Conservation (phyloP, 2,797 vertebrate genomes). For the Alectoris magna region DNA sequence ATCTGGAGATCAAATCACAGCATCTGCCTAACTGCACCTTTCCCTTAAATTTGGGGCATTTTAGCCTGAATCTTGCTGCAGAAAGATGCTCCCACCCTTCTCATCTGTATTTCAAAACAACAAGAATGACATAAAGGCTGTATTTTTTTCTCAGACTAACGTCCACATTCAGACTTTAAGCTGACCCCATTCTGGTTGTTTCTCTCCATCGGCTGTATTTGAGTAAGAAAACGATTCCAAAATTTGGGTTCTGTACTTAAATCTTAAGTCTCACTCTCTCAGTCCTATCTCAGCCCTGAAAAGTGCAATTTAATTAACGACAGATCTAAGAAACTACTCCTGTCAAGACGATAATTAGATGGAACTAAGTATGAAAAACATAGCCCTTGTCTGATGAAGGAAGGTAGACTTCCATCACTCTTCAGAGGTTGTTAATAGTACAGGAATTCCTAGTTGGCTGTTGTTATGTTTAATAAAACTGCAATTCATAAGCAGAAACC, state of each 20-base stretch:
- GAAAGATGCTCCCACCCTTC: neutral
- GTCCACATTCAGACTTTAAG: neutral
- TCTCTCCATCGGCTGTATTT: neutral
- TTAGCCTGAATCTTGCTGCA: neutral
- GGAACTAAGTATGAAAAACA: neutral
- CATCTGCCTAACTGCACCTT: neutral
- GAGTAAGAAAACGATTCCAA: neutral
- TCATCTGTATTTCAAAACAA: neutral
- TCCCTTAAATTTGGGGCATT: neutral
- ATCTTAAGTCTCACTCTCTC: neutral
- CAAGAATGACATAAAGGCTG: neutral
- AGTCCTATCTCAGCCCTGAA: neutral
- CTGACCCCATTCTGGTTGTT: neutral
- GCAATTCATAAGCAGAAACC: neutral
- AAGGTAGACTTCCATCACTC: neutral
- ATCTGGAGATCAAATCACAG: neutral
- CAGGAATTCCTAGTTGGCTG: neutral
- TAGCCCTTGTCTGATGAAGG: neutral
- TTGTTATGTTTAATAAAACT: neutral
- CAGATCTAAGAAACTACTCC: conserved; percentile 24
- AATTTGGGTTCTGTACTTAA: neutral
- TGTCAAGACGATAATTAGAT: conserved; percentile 26
- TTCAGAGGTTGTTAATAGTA: neutral
- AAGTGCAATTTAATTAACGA: neutral
- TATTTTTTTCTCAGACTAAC: neutral